A percentile compares a stretch with the other conserved stretches of the same genome.
phyloP scores from a whole-genome alignment of 2,888 invertebrate species.

The Ectemnius cavifrons region DNA sequence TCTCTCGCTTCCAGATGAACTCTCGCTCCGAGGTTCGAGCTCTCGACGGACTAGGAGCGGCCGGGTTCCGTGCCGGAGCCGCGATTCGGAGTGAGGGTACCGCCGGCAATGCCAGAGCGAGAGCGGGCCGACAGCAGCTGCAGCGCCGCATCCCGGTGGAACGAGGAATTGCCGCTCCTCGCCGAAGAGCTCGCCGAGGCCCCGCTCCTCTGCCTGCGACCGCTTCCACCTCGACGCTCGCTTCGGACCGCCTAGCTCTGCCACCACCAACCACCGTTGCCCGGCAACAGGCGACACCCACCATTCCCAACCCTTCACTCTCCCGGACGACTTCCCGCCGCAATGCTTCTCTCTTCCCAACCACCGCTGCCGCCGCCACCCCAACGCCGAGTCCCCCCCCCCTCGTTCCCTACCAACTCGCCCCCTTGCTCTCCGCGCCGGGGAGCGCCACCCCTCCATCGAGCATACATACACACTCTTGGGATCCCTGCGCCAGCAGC shows the following conservation, averaged over 20 bases:
- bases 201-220: slow-evolving; percentile 11
- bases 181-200: slow-evolving; percentile 43
- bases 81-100: slow-evolving; percentile 76
- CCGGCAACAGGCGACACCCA: not conserved
- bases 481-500: no score
- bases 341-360: no score
- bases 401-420: no score
- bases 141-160: slow-evolving; percentile 61
- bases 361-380: no score
- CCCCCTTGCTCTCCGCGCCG: no score
- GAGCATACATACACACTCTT: no score
- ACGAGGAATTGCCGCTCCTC: slow-evolving; percentile 44
- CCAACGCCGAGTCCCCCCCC: no score
- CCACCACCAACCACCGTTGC: not conserved
- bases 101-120: slow-evolving; percentile 53
- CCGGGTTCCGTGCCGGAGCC: slow-evolving; percentile 69
- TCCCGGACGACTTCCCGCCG: no score
- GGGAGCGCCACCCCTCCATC: no score
- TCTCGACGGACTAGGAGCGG: slow-evolving; percentile 60
- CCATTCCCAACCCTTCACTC: no score
- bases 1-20: no score
- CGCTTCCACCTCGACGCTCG: slow-evolving; percentile 20
- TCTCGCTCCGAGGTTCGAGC: no score
- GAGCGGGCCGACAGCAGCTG: slow-evolving; percentile 46
- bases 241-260: slow-evolving; percentile 11